Base-by-base conservation (phyloP, 1,140 invertebrate species). In the Oedothorax gibbosus region DNA sequence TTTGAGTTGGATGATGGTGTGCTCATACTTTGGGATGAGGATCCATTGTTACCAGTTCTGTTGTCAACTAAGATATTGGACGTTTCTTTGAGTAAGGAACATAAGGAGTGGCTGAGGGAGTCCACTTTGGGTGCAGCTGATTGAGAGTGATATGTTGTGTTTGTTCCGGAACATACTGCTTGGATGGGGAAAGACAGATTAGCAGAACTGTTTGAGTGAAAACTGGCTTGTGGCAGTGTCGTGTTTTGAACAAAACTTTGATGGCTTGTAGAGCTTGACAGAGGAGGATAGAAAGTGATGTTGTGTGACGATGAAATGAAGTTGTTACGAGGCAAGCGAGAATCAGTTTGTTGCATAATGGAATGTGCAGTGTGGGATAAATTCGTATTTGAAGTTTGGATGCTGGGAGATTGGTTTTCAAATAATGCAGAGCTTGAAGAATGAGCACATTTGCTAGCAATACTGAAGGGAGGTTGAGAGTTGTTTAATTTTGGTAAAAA, bases 11-110 rank as follows among this genome's bases (percentile, higher is more conserved):
- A 53, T 2, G 81, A 76, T 21, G 72, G 20, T 51, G 20, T 60
- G 12, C 49, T 15, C 18, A 12, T 50, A 7, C 51, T 18, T 78
- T 65, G 50, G 54, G 69, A 64, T 20, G 57, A 9, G 6, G 69
- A 21, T 54, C 75, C 35, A 35, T 15, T 62, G 8, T 14, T 18
- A 53, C 83, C 83, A 85, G 20, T 62, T 71, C 73, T 21, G 51
- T 78, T 84, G 54, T 84, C 83, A n/a, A 12, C 65, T 53, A 77
- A 49, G 8, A 69, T 53, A 69, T 69, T 85, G 4, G 64, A n/a
- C 53, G 51, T 78, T 69, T 85, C 83, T 71, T 85, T 85, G 35
- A 85, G 56, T 21, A 85, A 66, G 0, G 83, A 85, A 18, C 83
- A 77, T 15, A 85, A 51, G 8, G 83, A 85, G 49, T 85, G 83